Conservation (phyloP, 2,888 invertebrate genomes). For the Endomychus coccineus region DNA sequence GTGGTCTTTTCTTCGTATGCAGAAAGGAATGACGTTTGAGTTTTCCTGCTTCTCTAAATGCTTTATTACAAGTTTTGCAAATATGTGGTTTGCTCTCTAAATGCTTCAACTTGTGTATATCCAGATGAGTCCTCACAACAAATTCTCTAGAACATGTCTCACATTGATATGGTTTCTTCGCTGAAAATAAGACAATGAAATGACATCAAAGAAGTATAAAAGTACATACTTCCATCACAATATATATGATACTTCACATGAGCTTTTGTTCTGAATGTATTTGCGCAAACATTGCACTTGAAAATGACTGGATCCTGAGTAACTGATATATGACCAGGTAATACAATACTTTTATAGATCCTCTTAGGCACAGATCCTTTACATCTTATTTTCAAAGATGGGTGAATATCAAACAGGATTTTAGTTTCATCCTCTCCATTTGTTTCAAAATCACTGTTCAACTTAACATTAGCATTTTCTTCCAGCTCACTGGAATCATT, state of each 20-base stretch:
- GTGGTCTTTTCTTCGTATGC: slow-evolving; percentile 50
- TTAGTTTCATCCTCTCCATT: slow-evolving; percentile 6
- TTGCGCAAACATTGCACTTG: slow-evolving; percentile 60
- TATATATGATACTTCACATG: slow-evolving; percentile 59
- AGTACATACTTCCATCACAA: slow-evolving; percentile 47
- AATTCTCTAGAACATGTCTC: slow-evolving; percentile 54
- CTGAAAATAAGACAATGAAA: slow-evolving; percentile 25
- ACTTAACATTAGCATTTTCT: slow-evolving; percentile 7
- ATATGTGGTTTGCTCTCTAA: slow-evolving; percentile 53
- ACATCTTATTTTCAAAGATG: slow-evolving; percentile 7
- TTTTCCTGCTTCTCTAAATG: slow-evolving; percentile 62
- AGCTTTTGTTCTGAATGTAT: slow-evolving; percentile 59
- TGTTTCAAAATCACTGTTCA: slow-evolving; percentile 3
- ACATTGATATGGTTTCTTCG: slow-evolving; percentile 47
- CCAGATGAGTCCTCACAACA: slow-evolving; percentile 61
- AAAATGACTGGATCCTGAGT: slow-evolving; percentile 49
- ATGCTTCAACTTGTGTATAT: slow-evolving; percentile 65
- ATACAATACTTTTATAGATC: slow-evolving; percentile 21
- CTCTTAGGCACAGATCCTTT: slow-evolving; percentile 17
- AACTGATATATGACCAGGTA: slow-evolving; percentile 35
- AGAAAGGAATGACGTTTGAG: slow-evolving; percentile 62
- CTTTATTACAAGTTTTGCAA: slow-evolving; percentile 58
- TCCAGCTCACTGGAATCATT: neutral
- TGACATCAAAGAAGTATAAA: neutral
- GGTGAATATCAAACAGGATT: neutral